phyloP scores from a whole-genome alignment of 1,140 invertebrate genomes.

The Leptopilina boulardi region DNA sequence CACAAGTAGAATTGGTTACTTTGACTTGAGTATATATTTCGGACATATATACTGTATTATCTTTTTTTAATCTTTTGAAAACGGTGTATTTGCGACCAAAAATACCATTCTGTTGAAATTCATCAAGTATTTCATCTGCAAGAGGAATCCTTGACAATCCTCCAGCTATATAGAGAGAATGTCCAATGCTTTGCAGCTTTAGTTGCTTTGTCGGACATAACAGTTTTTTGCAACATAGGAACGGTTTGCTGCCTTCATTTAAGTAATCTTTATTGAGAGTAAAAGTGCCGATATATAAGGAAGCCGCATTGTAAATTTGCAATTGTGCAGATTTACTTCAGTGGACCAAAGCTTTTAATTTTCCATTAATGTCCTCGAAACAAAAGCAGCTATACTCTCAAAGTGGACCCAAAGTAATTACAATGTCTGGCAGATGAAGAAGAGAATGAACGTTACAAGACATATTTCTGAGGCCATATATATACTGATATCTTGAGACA shows the following conservation, averaged over 20 bases:
- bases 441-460: slow-evolving; percentile 11
- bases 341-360: slow-evolving; percentile 35
- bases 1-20: no score
- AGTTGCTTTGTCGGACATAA: background rate
- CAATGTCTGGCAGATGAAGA: slow-evolving; percentile 21
- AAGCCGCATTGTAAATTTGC: slow-evolving; percentile 14
- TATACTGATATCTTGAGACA: background rate
- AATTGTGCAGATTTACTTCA: slow-evolving; percentile 35
- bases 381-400: background rate
- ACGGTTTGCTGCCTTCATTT: background rate
- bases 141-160: no score
- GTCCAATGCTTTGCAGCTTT: background rate
- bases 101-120: no score
- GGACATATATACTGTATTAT: no score
- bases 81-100: no score
- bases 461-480: background rate
- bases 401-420: background rate
- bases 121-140: no score
- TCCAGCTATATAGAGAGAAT: no score
- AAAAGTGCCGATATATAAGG: slow-evolving; percentile 10
- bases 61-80: no score
- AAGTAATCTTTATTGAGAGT: slow-evolving; percentile 9
- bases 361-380: slow-evolving; percentile 35
- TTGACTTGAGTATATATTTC: no score
- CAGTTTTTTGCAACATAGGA: background rate